Evolutionary conservation across 2,113 vertebrate genomes (phyloP).

Genomic region (Dryoscopus gambensis): DNA sequence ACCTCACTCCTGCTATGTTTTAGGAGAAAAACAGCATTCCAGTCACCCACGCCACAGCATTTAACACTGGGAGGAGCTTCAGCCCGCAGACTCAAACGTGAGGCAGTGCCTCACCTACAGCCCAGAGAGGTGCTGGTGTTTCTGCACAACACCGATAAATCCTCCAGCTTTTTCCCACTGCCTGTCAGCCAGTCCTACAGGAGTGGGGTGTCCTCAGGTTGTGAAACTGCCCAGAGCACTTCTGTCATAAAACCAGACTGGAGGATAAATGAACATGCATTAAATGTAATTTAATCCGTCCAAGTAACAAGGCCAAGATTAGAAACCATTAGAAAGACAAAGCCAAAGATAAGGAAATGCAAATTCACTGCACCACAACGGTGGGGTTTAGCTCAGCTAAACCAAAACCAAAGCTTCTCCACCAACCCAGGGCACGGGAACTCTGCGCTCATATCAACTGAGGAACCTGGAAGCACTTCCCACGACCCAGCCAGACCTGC

Average conservation of each 20-base stretch:
- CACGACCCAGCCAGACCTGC: not conserved
- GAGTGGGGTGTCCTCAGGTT: not conserved
- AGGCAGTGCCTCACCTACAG: not conserved
- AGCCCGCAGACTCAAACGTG: not conserved
- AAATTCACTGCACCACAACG: not conserved
- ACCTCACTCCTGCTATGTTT: not conserved
- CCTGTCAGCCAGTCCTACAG: not conserved
- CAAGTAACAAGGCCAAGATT: not conserved
- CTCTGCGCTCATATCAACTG: not conserved
- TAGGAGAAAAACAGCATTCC: not conserved
- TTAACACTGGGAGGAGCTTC: not conserved
- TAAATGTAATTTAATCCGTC: not conserved
- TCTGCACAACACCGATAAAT: not conserved
- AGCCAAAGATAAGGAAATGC: not conserved
- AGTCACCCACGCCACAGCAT: not conserved
- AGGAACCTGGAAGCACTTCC: not conserved
- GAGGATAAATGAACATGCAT: not conserved
- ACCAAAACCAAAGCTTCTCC: not conserved
- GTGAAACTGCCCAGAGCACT: not conserved
- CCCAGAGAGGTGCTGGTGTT: not conserved
- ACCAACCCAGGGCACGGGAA: not conserved
- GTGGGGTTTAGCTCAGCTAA: not conserved
- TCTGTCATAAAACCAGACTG: not conserved
- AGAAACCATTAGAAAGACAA: not conserved
- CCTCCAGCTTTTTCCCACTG: not conserved